These are phyloP conservation scores for Meiosimyza decipiens DNA, from an alignment of 2,888 invertebrate species.

Conservation along the genomic window DNA sequence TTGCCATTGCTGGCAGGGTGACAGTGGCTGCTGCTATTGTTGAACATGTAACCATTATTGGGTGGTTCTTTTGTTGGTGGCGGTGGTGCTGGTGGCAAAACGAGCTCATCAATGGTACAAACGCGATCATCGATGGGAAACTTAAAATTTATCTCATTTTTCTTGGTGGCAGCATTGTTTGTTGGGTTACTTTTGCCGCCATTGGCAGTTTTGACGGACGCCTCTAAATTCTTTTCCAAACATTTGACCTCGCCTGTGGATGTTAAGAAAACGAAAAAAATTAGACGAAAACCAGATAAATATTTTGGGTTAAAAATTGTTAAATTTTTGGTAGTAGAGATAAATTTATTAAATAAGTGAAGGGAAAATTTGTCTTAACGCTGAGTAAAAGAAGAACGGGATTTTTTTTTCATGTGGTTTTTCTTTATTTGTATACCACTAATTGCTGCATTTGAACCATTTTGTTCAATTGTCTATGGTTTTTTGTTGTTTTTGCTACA, in stretches of 20 bases:
- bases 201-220: constrained; percentile 50
- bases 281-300: not conserved
- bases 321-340: too few species aligned
- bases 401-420: not conserved
- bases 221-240: constrained; percentile 64
- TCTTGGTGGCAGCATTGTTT: constrained; percentile 49
- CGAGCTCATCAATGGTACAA: constrained; percentile 66
- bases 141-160: constrained; percentile 71
- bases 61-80: constrained; percentile 50
- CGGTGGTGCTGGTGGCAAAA: constrained; percentile 61
- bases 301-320: too few species aligned
- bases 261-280: constrained; percentile 22
- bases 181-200: constrained; percentile 51
- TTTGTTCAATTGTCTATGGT: too few species aligned
- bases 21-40: constrained; percentile 37
- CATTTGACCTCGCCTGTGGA: constrained; percentile 62
- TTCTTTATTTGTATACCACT: too few species aligned
- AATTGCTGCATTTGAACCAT: too few species aligned
- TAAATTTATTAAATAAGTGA: not conserved
- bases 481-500: too few species aligned
- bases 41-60: constrained; percentile 17
- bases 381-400: not conserved
- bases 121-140: constrained; percentile 69
- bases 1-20: constrained; percentile 45
- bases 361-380: not conserved